Evolutionary conservation across 2,113 vertebrate species (phyloP), one percentile per base, ranked within the genome.

Genomic region (Crotophaga sulcirostris): DNA sequence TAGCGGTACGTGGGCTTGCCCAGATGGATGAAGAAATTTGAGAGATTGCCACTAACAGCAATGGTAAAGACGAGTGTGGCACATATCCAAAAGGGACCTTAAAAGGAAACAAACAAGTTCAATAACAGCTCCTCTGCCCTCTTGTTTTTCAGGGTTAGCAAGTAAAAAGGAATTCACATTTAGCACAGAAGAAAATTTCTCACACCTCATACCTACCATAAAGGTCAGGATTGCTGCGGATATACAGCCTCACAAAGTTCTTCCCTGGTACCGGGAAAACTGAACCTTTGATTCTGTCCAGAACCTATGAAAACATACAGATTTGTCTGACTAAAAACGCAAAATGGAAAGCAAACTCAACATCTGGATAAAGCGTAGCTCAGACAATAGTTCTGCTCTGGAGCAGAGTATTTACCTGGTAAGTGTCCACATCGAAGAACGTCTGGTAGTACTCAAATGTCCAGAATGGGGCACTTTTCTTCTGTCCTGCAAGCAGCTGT

Each of bases 81-180:
- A 94, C 99, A 99, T 95, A 99, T 99, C 99, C 99, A 99, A 89
- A 99, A 99, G 9, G 99, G 99, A 93, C 99, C 99, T 99, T 84
- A 62, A 94, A 96, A 84, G 31, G 49, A 93, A 92, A 95, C 49
- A 96, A 56, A 94, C 47, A 66, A 93, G 42, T 47, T 75, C 72
- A 91, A 1, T 16, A 67, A 29, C 36, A 90, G 2, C 6, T 78
- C 26, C 25, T 84, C 79, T 82, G 13, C 26, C 21, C 38, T 93
- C 72, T 36, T 58, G 5, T 10, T 68, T 84, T 45, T 51, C 70
- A 52, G 54, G 8, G 15, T 52, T 79, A 82, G 29, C 12, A 82
- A 70, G 10, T 25, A n/a, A 95, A 68, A 93, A 28, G 11, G 36
- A 87, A 68, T 5, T 54, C 18, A 74, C 16, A 36, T 13, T 78